phyloP scores from a whole-genome alignment of 2,888 invertebrate genomes.

The Drosophila eohydei region DNA sequence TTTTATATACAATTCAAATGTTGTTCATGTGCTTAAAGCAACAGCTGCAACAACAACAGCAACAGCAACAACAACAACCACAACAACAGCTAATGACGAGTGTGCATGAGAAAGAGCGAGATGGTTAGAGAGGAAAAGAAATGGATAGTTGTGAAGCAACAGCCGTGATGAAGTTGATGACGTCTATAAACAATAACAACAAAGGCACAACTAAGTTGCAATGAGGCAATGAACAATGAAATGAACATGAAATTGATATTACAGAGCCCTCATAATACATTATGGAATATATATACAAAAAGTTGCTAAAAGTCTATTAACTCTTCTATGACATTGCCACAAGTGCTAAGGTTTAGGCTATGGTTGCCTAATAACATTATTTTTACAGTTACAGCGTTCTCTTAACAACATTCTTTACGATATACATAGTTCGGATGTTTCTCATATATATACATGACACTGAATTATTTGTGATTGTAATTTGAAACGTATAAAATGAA shows the following conservation, averaged over 20 bases:
- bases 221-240: neutral
- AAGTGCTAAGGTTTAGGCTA: too few species aligned
- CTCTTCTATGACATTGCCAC: neutral
- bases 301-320: too few species aligned
- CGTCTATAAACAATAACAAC: constrained; percentile 8
- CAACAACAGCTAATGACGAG: constrained; percentile 12
- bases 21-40: constrained; percentile 2
- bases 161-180: constrained; percentile 6
- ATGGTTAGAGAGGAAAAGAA: neutral
- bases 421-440: neutral
- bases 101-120: constrained; percentile 26
- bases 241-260: neutral
- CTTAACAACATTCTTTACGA: neutral
- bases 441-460: too few species aligned
- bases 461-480: neutral
- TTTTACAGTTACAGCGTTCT: neutral
- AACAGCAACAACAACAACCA: neutral
- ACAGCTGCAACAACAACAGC: constrained; percentile 22
- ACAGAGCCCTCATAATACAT: neutral
- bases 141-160: neutral
- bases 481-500: too few species aligned
- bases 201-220: constrained; percentile 1
- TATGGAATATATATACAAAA: neutral
- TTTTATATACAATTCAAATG: neutral
- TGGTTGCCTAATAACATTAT: too few species aligned